These are phyloP conservation scores for Aplysina aerophoba DNA, from an alignment of 37 sponge, comb jelly and placozoan genomes.

Conservation along the genomic window DNA sequence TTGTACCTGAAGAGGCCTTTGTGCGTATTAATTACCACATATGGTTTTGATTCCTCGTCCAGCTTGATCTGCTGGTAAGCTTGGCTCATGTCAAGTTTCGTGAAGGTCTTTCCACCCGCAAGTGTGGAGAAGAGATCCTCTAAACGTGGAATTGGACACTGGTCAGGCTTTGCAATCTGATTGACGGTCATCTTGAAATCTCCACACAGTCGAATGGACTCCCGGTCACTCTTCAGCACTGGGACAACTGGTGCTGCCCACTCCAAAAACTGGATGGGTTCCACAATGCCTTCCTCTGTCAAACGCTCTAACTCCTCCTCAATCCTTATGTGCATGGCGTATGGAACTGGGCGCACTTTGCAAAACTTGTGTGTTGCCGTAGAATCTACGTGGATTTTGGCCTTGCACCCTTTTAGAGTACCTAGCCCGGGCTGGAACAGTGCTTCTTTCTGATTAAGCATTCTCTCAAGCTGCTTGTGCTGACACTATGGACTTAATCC, in stretches of 20 bases:
- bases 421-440: not conserved
- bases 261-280: not conserved
- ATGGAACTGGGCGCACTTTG: not conserved
- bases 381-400: not conserved
- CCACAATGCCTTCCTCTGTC: not conserved
- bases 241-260: constrained; percentile 1
- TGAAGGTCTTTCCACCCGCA: not conserved
- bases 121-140: not conserved
- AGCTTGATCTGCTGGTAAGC: no score
- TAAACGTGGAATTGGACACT: not conserved
- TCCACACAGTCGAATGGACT: not conserved
- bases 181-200: not conserved
- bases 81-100: constrained; percentile 12
- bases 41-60: no score
- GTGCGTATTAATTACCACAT: no score
- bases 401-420: not conserved
- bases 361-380: not conserved
- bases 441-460: not conserved
- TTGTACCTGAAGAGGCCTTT: no score
- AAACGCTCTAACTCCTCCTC: not conserved
- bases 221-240: not conserved
- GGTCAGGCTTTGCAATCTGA: not conserved
- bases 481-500: not conserved
- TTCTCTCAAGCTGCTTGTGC: not conserved
- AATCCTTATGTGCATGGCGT: not conserved